Base-by-base conservation (phyloP, 2,888 invertebrate species). In the Chymomyza procnemis region DNA sequence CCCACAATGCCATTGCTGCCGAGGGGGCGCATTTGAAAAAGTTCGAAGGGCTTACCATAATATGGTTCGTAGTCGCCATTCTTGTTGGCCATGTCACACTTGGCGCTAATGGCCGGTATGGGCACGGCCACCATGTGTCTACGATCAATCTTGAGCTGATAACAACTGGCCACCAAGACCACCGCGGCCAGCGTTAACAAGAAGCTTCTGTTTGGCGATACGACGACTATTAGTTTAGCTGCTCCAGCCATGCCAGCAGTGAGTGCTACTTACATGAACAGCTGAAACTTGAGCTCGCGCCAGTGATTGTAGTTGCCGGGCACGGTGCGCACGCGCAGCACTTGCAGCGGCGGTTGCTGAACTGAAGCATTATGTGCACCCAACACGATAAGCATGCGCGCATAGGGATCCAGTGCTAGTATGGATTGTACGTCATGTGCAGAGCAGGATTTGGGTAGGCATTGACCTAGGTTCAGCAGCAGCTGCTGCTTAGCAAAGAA, bases 381-480 rank as follows among this genome's bases (percentile, higher is more conserved):
- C 8, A 86, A 22, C 14, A 80, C 67, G 2, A 73, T 74, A 14
- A 91, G 70, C 84, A 90, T 87, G 58, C 80, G 84, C 0, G 87
- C 89, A 67, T 90, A 86, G 1, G 90, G 90, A 80, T 91, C 91
- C 48, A 88, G 55, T 79, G 89, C 75, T 90, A 91, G 70, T 93
- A 89, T 88, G 1, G 90, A 88, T 50, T 92, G 90, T 19, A 95
- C 88, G 69, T 94, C 94, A 1, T 89, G 83, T 1, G 91, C 86
- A 55, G 92, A 92, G 88, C 96, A 96, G 0, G 94, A 93, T 66
- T 92, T 92, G 5, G 96, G 96, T 76, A 96, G 90, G 87, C 96
- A 96, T 87, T 95, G 93, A 8, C 96, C 96, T 63, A 96, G 91
- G 88, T 94, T 93, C 78, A 96, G 91, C 83, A 93, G 92, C 73